A percentile compares a stretch with the other conserved stretches of the same genome.
These are phyloP conservation scores for Typhlichthys subterraneus DNA, from an alignment of 2,797 vertebrate species.

Conservation along the genomic window DNA sequence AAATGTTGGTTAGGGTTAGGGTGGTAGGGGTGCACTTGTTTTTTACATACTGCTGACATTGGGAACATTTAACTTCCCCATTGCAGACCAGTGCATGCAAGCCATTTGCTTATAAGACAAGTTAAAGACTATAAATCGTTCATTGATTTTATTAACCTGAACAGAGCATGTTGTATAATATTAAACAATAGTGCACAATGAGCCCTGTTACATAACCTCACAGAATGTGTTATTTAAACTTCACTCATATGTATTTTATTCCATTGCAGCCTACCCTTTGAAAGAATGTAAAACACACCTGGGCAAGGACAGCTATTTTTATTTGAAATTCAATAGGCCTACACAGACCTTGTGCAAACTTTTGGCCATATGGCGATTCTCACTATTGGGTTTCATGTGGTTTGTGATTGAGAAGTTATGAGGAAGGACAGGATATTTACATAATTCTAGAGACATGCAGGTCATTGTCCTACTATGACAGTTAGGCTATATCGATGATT, in stretches of 20 bases:
- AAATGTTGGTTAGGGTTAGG: too few species aligned
- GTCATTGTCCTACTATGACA: too few species aligned
- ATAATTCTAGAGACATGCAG: too few species aligned
- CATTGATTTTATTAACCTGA: slow-evolving; percentile 42
- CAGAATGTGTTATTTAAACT: slow-evolving; percentile 57
- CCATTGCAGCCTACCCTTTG: slow-evolving; percentile 26
- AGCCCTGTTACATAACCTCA: slow-evolving; percentile 51
- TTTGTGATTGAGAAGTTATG: too few species aligned
- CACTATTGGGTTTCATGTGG: too few species aligned
- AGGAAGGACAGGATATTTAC: too few species aligned
- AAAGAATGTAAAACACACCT: slow-evolving; percentile 56
- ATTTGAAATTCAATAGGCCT: too few species aligned
- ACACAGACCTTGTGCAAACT: too few species aligned
- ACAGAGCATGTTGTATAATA: slow-evolving; percentile 67
- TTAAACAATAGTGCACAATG: slow-evolving; percentile 59
- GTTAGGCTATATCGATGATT: too few species aligned
- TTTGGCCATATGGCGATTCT: too few species aligned
- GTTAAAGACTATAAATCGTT: slow-evolving; percentile 44
- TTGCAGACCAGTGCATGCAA: background rate
- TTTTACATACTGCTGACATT: too few species aligned
- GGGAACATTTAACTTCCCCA: background rate
- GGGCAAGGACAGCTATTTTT: slow-evolving; percentile 9
- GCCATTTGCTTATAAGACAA: slow-evolving; percentile 7
- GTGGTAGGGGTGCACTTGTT: too few species aligned
- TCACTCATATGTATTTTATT: slow-evolving; percentile 52